Evolutionary conservation across 2,797 vertebrate genomes (phyloP), one percentile per base, ranked within the genome.

Genomic region (Hypotaenidia okinawae): DNA sequence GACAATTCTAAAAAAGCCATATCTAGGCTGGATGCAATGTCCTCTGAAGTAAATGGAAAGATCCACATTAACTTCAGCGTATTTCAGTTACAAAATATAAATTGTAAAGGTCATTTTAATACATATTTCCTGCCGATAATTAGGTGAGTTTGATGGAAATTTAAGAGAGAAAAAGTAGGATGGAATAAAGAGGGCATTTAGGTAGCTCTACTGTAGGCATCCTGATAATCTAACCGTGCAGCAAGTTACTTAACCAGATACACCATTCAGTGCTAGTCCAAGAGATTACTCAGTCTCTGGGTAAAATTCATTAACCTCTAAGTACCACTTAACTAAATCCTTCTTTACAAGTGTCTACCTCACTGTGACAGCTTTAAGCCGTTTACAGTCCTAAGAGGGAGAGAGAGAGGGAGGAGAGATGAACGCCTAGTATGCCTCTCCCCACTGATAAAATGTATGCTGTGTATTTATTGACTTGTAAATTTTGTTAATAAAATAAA

Each of bases 291-390:
- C 43, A 90, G 57, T 90, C 70, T 74, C 63, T 83, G 52, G 22
- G 43, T 83, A 94, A 96, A 90, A 93, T 89, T 95, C 72, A 95
- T 95, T 95, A 94, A 87, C 88, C 70, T 95, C 89, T 86, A 93
- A 94, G 88, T 64, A 89, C 61, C 67, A 70, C 61, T 94, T 91
- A 95, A 62, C 43, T 85, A 95, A 95, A 95, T 95, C 75, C 86
- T 92, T 90, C 70, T 93, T 79, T 92, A 49, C 28, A 90, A 94
- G 67, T 80, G 16, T 41, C 75, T 92, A 11, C 77, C 86, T 92
- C 68, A 69, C 51, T 72, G 15, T 84, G 66, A 72, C 86, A 91
- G 88, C 59, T 87, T 87, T 80, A 77, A 93, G 55, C 55, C 96
- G 61, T 91, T 86, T 79, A 58, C 24, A 81, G 55, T 51, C 62